Base-by-base conservation (phyloP, 2,797 vertebrate species). In the Pseudopleuronectes americanus region DNA sequence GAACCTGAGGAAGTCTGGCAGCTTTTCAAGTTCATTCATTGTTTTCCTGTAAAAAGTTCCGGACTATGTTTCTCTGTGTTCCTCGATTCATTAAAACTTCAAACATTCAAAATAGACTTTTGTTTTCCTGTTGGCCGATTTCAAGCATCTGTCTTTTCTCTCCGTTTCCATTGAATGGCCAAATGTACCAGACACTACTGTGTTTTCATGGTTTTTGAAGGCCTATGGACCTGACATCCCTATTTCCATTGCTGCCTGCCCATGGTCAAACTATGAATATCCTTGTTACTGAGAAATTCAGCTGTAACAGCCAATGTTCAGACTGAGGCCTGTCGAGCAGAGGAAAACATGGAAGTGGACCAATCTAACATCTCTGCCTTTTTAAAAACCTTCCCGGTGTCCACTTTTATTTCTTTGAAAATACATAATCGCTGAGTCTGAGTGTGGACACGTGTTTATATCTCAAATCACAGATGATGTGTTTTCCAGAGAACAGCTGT, bases 401-500 rank as follows among this genome's bases (percentile, higher is more conserved):
- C 38, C 10, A 10, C 38, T 1, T 43, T 43, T 17, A 6, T 2
- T 43, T 17, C 17, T 17, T 6, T 16, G 17, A 21, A 10, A 36
- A 26, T 8, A 51, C 31, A 51, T 22, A 17, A 33, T 33, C 6
- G 4, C 3, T 16, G 14, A 48, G 48, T 43, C 2, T 60, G 53
- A 57, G 41, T 36, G 41, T 36, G 3, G 36, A 16, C 10, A 23
- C 16, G 19, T 65, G n/a, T 61, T 59, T 38, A 9, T 10, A 31
- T 31, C 7, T 31, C 28, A 31, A 31, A 31, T 31, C 2, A 31
- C 28, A 31, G 28, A 31, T 38, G 66, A 85, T 80, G 56, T 57
- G 14, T 82, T 89, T 87, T 77, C 80, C 83, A 87, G 77, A 64
- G 33, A 13, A 63, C 21, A 54, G 47, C 57, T 59, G 61, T 66